Evolutionary conservation across 2,797 vertebrate genomes (phyloP), one percentile per base, ranked within the genome.

Genomic region (Chelidonichthys spinosus): DNA sequence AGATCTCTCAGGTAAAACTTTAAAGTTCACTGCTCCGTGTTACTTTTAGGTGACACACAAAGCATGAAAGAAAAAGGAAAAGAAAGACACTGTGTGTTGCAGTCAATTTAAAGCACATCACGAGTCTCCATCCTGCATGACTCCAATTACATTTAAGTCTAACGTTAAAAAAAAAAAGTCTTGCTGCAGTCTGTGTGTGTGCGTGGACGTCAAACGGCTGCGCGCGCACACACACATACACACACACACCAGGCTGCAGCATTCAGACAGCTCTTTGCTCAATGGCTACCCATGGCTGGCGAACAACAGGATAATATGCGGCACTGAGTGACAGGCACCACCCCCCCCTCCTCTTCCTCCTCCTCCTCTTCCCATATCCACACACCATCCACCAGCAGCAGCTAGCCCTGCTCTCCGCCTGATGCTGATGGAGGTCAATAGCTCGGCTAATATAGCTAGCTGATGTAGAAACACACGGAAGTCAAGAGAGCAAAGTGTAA

Each of bases 81-180:
- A 25, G 18, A 35, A 35, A 76, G 54, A 40, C 11, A 15, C 5
- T 2, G 56, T 82, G 52, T 71, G 80, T 71, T 73, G 47, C 49
- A n/a, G 50, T 43, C n/a, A 79, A 75, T 33, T 69, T 77, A 66
- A 52, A 63, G 53, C 47, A 53, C 58, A 88, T 90, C 91, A 93
- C 84, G 85, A 91, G 93, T 79, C 81, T 82, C 56, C 84, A 76
- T 80, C 74, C 81, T 79, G 81, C 78, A 50, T 83, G 92, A 93
- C 85, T 91, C 70, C 63, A 78, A 91, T 92, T 89, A 84, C 66
- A 87, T 74, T 63, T 52, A 76, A 81, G 54, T 70, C 63, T 58
- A 76, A 79, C 18, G 64, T 11, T 25, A 25, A 25, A 25, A 49
- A 61, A 43, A 13, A 36, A 7, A 17, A 83, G 63, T 47, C 40